Evolutionary conservation across 2,113 vertebrate genomes (phyloP), one percentile per base, ranked within the genome.

Genomic region (Proterorhinus semilunaris): DNA sequence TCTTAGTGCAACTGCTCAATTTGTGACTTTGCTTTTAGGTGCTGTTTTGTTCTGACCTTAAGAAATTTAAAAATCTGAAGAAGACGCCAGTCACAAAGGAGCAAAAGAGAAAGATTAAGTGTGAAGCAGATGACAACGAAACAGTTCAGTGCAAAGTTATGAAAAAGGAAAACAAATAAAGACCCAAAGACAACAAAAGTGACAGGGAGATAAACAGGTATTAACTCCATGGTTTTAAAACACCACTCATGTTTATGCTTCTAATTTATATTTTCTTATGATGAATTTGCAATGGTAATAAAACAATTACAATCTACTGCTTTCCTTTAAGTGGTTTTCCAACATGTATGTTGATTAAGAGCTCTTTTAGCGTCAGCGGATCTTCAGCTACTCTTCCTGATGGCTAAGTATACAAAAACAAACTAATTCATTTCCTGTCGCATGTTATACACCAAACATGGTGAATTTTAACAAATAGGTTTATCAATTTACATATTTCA

Each of bases 11-110:
- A 36, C n/a, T 43, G 45, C 74, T 3, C 62, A 66, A 68, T 21
- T 58, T n/a, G 68, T 51, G 5, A 51, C 5, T 54, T 42, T 46
- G 21, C 77, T 42, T 71, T 72, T 69, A 91, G 97, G 96, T 99
- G 48, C 87, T 98, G 72, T 99, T 99, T 89, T 96, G 95, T 46
- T 93, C 96, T 0, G 96, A 98, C 62, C 91, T 98, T 21, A 95
- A 75, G 65, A 94, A 90, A 85, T 94, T 94, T 80, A 92, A 91
- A 83, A 83, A 86, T 17, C 57, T 87, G 27, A 94, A 92, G 12
- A 71, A 91, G 4, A 21, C 11, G 0, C 0, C 66, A 12, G n/a
- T 50, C 7, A 6, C 71, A 42, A 85, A 90, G 66, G 75, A 73
- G 12, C 66, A 16, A 0, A 78, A 71, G 53, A 61, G 79, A 8